A percentile compares a stretch with the other conserved stretches of the same genome.
These are phyloP conservation scores for Lasioglossum marginatum DNA, from an alignment of 2,888 invertebrate genomes.

Conservation along the genomic window DNA sequence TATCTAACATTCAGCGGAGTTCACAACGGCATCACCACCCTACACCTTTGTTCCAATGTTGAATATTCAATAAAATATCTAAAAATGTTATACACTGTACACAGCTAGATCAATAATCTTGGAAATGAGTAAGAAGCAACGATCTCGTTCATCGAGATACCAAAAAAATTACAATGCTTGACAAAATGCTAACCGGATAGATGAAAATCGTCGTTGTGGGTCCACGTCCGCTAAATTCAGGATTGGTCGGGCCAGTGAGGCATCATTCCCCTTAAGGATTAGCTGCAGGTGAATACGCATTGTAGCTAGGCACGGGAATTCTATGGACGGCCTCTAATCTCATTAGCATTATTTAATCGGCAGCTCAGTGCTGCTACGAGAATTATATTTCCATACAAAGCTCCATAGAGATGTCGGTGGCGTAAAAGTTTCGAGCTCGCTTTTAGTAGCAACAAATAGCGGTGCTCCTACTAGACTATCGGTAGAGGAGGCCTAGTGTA, in stretches of 20 bases:
- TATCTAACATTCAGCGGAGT: too few relatives aligned
- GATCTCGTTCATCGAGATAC: neutral
- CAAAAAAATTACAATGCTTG: neutral
- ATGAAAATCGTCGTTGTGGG: neutral
- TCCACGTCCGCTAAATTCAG: neutral
- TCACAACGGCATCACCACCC: too few relatives aligned
- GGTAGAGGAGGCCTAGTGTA: neutral
- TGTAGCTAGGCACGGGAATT: neutral
- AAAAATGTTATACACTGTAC: too few relatives aligned
- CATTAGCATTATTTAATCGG: conserved; percentile 16
- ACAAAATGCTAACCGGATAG: neutral
- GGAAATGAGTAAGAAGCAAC: neutral
- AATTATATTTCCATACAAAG: conserved; percentile 15
- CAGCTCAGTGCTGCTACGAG: conserved; percentile 6
- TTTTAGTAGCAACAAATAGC: conserved; percentile 9
- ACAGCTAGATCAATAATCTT: neutral
- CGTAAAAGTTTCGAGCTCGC: neutral
- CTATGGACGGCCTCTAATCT: conserved; percentile 3
- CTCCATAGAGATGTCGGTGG: conserved; percentile 1
- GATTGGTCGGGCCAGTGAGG: neutral
- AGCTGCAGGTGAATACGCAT: conserved; percentile 10
- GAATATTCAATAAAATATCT: too few relatives aligned
- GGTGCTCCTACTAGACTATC: neutral
- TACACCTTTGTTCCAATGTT: too few relatives aligned
- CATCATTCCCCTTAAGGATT: conserved; percentile 8